Base-by-base conservation (phyloP, 2,113 vertebrate genomes). In the Fregetta grallaria region DNA sequence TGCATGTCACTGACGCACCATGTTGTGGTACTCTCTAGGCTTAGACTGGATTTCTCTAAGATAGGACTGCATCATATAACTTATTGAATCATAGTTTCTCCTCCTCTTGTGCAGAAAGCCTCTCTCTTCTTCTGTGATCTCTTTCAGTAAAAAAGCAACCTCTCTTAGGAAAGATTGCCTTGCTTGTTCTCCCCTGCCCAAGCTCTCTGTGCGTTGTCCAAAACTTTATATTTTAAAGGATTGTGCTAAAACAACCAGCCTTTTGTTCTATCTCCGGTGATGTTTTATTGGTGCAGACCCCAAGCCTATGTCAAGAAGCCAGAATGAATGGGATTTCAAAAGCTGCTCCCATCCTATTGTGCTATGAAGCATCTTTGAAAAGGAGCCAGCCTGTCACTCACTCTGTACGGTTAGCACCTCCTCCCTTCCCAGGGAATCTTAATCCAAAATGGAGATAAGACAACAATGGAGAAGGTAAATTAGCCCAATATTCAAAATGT, bases 291-390 rank as follows among this genome's bases (percentile, higher is more conserved):
- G 79, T 79, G 91, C 67, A 95, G 92, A 92, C 67, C 79, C 67
- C 67, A 88, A 96, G 78, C n/a, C 67, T 62, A 42, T 80, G 88
- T 93, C 92, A 88, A 93, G 83, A 91, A 94, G 84, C 65, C 52
- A 87, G 75, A 90, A 94, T 53, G 74, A 94, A 94, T 62, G 77
- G 62, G 77, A 93, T 94, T 95, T 93, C 84, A 90, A 94, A 95
- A 94, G 74, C 85, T 90, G 92, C 53, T 90, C 80, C 90, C 52
- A 78, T 79, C 52, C 76, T 85, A 75, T 93, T 88, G 89, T 78
- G 87, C 65, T 81, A 68, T 20, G 45, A 93, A 87, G 66, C 85
- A 86, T 88, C 71, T 88, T 92, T 93, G 93, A 94, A 96, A 93
- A 90, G 71, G 32, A 95, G 76, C 52, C 73, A 95, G 56, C 56